Conservation (phyloP, 2,888 invertebrate genomes). For the Acrobasis repandana region DNA sequence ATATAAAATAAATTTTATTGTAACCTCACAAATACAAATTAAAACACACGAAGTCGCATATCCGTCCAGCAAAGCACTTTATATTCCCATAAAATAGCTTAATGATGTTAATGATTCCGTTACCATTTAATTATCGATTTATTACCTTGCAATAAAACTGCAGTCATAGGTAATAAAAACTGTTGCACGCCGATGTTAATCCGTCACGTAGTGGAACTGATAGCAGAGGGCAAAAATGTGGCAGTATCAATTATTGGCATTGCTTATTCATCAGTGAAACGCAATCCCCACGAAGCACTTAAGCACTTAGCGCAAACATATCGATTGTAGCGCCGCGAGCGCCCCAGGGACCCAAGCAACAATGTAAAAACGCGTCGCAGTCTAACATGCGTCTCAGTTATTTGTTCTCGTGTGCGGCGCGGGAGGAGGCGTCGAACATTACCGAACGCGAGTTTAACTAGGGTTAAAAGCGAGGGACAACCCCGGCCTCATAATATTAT, state of each 20-base stretch:
- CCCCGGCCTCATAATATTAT: slow-evolving; percentile 75
- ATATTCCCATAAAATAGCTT: slow-evolving; percentile 2
- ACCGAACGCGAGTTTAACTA: slow-evolving; percentile 64
- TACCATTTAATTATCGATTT: slow-evolving; percentile 16
- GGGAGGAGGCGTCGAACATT: slow-evolving; percentile 49
- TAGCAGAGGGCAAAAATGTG: slow-evolving; percentile 29
- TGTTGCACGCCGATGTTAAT: slow-evolving; percentile 8
- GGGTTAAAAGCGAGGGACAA: slow-evolving; percentile 64
- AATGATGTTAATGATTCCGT: slow-evolving; percentile 15
- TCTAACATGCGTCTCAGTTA: slow-evolving; percentile 67
- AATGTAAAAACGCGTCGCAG: slow-evolving; percentile 74
- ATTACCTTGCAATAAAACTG: slow-evolving; percentile 12
- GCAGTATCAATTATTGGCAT: slow-evolving; percentile 57
- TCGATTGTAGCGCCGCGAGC: slow-evolving; percentile 68
- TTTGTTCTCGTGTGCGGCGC: slow-evolving; percentile 63
- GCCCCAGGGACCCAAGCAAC: slow-evolving; percentile 70
- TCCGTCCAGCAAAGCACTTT: slow-evolving; percentile 1
- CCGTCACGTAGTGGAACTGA: slow-evolving; percentile 19
- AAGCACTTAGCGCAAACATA: slow-evolving; percentile 80
- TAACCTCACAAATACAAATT: slow-evolving; percentile 9
- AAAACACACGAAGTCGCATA: neutral
- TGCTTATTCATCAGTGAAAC: slow-evolving; percentile 73
- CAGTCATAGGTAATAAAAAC: slow-evolving; percentile 24
- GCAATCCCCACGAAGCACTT: slow-evolving; percentile 77
- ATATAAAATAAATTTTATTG: neutral